These are phyloP conservation scores for Tolypeutes matacus DNA, from an alignment of 2,797 vertebrate genomes.

Conservation along the genomic window DNA sequence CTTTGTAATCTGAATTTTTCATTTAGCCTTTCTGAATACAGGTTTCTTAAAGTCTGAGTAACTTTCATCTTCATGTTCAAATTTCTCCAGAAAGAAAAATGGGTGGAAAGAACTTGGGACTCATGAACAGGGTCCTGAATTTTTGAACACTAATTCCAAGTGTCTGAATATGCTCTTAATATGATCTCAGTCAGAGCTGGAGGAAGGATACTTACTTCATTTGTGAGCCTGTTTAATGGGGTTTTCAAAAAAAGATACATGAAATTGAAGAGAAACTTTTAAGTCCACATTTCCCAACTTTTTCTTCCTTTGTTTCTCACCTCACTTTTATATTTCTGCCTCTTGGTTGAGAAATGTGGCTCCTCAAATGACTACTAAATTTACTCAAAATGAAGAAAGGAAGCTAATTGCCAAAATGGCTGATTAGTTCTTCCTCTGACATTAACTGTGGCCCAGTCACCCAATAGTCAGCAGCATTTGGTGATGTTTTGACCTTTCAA, in stretches of 20 bases:
- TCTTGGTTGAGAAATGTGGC: neutral
- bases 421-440: neutral
- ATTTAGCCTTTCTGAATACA: neutral
- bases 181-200: neutral
- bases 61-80: neutral
- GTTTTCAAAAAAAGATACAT: neutral
- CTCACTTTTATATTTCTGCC: slow-evolving; percentile 10
- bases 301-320: neutral
- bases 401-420: neutral
- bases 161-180: neutral
- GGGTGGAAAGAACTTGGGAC: neutral
- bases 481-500: slow-evolving; percentile 52
- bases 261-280: neutral
- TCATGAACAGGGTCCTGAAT: neutral
- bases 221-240: neutral
- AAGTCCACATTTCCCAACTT: neutral
- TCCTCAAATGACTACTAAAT: neutral
- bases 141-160: neutral
- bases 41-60: neutral
- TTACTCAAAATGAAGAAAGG: neutral
- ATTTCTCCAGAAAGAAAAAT: neutral
- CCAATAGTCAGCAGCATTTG: neutral
- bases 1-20: neutral
- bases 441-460: neutral
- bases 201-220: neutral